Evolutionary conservation across 2,797 vertebrate species (phyloP).

Genomic region (Myotis myotis): DNA sequence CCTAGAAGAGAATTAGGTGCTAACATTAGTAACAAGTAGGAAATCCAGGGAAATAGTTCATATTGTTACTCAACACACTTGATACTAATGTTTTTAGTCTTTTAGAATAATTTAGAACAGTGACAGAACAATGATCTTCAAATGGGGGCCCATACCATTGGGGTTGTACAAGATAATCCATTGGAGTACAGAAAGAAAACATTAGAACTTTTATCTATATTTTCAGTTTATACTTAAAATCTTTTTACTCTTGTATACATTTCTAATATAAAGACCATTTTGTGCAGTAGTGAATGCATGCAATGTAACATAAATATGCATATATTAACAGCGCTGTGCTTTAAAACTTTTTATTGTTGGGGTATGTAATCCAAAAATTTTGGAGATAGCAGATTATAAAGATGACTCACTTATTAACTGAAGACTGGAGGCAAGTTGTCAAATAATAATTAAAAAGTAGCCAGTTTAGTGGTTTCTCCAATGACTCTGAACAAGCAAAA

Average conservation of each 20-base stretch:
- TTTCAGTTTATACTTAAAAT: constrained; percentile 10
- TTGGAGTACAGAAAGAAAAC: not conserved
- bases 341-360: not conserved
- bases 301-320: not conserved
- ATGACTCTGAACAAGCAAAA: constrained; percentile 94
- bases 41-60: not conserved
- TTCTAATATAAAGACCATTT: not conserved
- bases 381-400: not conserved
- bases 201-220: not conserved
- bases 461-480: constrained; percentile 97
- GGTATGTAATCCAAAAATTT: not conserved
- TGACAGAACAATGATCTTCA: not conserved
- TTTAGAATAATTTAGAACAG: constrained; percentile 37
- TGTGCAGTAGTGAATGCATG: not conserved
- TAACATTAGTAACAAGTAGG: not conserved
- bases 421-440: constrained; percentile 97
- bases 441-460: constrained; percentile 99
- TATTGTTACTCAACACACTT: not conserved
- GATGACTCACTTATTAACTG: constrained; percentile 93
- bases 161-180: not conserved
- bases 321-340: not conserved
- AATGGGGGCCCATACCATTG: not conserved
- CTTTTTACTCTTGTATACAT: not conserved
- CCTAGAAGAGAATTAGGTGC: not conserved
- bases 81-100: not conserved